Evolutionary conservation across 2,797 vertebrate genomes (phyloP).

Genomic region (Notamacropus eugenii): DNA sequence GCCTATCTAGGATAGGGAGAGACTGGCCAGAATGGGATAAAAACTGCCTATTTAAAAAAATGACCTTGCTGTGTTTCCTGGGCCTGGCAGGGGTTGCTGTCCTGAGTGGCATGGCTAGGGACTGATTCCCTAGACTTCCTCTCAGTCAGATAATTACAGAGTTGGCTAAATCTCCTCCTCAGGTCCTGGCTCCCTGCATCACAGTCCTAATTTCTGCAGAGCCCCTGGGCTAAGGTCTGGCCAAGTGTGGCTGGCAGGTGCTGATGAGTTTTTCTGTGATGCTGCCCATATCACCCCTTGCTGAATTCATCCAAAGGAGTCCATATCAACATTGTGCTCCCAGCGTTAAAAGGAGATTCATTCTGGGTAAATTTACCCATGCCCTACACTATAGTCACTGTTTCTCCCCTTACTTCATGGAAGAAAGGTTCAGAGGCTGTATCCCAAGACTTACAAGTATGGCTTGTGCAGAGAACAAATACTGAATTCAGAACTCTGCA

Average conservation of each 20-base stretch:
- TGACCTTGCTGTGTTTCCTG: background rate
- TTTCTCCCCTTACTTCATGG: conserved; percentile 4
- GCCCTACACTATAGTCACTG: background rate
- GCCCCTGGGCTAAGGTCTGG: background rate
- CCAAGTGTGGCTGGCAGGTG: background rate
- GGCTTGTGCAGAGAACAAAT: background rate
- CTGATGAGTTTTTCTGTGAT: fast-evolving
- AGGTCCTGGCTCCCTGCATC: background rate
- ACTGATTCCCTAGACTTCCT: background rate
- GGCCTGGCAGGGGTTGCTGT: background rate
- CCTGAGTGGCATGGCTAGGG: background rate
- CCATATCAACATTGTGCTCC: background rate
- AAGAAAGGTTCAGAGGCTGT: background rate
- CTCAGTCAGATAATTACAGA: background rate
- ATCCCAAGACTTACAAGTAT: background rate
- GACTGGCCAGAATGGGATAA: background rate
- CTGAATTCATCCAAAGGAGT: background rate
- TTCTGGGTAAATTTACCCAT: background rate
- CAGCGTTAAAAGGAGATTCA: background rate
- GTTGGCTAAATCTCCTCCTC: background rate
- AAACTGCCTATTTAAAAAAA: background rate
- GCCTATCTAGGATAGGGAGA: background rate
- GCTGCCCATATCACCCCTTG: background rate
- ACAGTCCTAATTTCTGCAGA: background rate
- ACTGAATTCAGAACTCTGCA: background rate